Evolutionary conservation across 2,888 invertebrate species (phyloP).

Genomic region (Zootermopsis nevadensis): DNA sequence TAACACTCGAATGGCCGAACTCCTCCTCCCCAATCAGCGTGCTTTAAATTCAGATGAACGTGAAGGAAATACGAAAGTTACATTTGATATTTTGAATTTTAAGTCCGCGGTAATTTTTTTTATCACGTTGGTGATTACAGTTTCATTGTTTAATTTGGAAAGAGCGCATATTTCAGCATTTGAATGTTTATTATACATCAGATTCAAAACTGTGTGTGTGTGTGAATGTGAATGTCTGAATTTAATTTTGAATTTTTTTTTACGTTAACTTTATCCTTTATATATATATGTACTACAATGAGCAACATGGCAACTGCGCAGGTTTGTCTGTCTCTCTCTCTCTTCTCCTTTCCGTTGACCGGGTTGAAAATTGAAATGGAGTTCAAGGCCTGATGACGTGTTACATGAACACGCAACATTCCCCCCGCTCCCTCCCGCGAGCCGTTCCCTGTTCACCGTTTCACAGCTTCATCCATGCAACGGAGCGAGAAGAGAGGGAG

Average conservation of each 20-base stretch:
- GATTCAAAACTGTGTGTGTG: not conserved
- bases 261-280: not conserved
- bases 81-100: no score
- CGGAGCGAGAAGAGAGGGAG: slow-evolving; percentile 4
- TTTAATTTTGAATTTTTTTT: not conserved
- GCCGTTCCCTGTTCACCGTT: not conserved
- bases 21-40: no score
- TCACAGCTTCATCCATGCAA: slow-evolving; percentile 15
- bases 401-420: slow-evolving; percentile 50
- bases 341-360: slow-evolving; percentile 41
- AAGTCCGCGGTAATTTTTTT: no score
- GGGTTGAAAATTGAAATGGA: slow-evolving; percentile 55
- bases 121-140: no score
- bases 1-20: no score
- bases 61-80: no score
- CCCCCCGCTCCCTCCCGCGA: slow-evolving; percentile 11
- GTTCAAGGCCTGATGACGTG: slow-evolving; percentile 61
- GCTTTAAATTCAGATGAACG: not conserved
- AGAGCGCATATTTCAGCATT: not conserved
- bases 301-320: slow-evolving; percentile 5
- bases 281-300: not conserved
- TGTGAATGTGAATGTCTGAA: slow-evolving; percentile 8
- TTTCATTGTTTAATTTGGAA: not conserved
- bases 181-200: not conserved
- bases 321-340: not conserved